A percentile compares a stretch with the other conserved stretches of the same genome.
These are phyloP conservation scores for Cephalopachus bancanus DNA, from an alignment of 2,797 vertebrate species.

Conservation along the genomic window DNA sequence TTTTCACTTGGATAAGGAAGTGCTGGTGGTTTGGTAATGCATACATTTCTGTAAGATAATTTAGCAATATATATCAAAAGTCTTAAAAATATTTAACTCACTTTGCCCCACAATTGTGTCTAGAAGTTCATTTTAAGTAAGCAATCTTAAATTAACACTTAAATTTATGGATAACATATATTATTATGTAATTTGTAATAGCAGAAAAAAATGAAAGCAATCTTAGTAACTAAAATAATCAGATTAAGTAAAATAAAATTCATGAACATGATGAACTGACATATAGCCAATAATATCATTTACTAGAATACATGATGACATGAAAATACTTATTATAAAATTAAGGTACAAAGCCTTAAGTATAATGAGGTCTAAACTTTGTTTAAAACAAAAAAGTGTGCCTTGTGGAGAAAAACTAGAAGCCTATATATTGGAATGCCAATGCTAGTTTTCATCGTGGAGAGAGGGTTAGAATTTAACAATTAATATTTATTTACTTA, in stretches of 20 bases:
- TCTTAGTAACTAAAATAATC: neutral
- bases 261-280: neutral
- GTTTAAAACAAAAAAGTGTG: neutral
- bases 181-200: neutral
- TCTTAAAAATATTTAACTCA: neutral
- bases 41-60: neutral
- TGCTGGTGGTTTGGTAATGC: neutral
- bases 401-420: neutral
- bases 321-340: neutral
- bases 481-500: neutral
- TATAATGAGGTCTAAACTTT: neutral
- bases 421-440: neutral
- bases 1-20: neutral
- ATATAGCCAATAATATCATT: neutral
- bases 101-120: neutral
- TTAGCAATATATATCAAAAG: neutral
- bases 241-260: neutral
- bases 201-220: neutral
- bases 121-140: constrained; percentile 23
- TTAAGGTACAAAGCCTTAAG: neutral
- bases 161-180: neutral
- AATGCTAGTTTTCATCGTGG: neutral
- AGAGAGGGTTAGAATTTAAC: neutral
- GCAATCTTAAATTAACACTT: neutral
- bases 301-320: neutral